Base-by-base conservation (phyloP, 2,113 vertebrate species). In the Narcine bancroftii region DNA sequence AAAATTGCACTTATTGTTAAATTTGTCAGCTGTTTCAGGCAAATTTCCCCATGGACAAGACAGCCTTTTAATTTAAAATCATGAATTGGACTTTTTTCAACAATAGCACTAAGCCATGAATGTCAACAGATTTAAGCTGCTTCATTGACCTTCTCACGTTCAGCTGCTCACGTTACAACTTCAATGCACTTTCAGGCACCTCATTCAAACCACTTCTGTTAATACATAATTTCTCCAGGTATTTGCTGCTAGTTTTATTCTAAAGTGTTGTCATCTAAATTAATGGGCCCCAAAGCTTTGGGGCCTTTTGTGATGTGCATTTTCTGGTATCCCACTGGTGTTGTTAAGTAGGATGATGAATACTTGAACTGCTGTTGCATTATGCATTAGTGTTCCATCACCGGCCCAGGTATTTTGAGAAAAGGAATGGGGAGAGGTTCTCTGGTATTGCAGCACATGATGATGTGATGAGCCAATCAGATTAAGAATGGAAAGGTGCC, bases 351-450 rank as follows among this genome's bases (percentile, higher is more conserved):
- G 45, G 42, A 65, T 69, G 36, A 91, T 66, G 89, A 91, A 69
- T 42, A 91, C 65, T 33, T 91, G 89, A 69, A 91, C 89, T 91
- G 89, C 39, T 47, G 42, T 91, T 91, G 89, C 69, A 91, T 91
- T 91, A 91, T 91, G 65, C 89, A 91, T 91, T 91, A 71, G 87
- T 45, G 65, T 91, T 89, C 71, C 69, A 91, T 91, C 89, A 91
- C 89, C n/a, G n/a, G n/a, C n/a, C 63, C 60, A 69, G 42, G 89
- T 65, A 91, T 69, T 69, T 91, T 91, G 39, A 69, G 63, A 65
- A 91, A 65, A 91, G 65, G 39, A 91, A 91, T 91, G 89, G 89
- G 89, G 89, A 91, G 89, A 91, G 63, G 89, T 69, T 91, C 39
- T 5, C 65, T 91, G 63, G 89, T 66, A 69, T 91, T 47, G 89